A percentile compares a stretch with the other conserved stretches of the same genome.
Conservation (phyloP, 2,113 vertebrate genomes). For the Monopterus albus region DNA sequence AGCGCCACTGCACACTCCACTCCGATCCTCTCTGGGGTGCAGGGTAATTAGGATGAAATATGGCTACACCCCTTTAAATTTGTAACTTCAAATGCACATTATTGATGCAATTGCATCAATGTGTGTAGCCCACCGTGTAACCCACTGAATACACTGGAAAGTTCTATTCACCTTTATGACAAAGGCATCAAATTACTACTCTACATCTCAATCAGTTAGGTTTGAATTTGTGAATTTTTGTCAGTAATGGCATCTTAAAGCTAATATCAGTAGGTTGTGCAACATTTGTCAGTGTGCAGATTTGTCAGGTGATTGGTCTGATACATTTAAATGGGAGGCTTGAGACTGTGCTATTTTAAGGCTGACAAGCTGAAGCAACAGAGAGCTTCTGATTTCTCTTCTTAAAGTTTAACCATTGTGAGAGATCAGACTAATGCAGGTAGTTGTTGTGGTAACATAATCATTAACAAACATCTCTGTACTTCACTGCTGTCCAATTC, state of each 20-base stretch:
- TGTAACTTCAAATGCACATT: slow-evolving; percentile 1
- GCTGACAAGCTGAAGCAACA: no score
- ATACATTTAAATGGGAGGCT: not conserved
- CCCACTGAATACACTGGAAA: not conserved
- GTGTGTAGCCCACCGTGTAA: no score
- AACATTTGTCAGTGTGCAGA: no score
- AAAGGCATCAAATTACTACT: not conserved
- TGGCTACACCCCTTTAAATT: slow-evolving; percentile 3
- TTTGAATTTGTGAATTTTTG: not conserved
- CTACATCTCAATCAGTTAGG: not conserved
- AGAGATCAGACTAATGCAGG: slow-evolving; percentile 3
- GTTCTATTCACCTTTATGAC: no score
- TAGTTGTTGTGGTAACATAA: not conserved
- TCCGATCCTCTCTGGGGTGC: slow-evolving; percentile 15
- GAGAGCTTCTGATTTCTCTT: not conserved
- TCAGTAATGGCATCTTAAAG: not conserved
- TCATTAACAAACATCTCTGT: slow-evolving; percentile 20
- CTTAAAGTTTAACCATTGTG: not conserved
- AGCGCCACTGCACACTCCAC: slow-evolving; percentile 20
- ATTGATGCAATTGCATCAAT: slow-evolving; percentile 3
- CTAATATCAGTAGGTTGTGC: not conserved
- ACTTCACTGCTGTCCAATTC: not conserved
- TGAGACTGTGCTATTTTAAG: no score
- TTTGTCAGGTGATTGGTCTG: not conserved
- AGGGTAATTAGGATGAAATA: slow-evolving; percentile 12